Conservation (phyloP, 2,888 invertebrate genomes). For the Pollenia amentaria region DNA sequence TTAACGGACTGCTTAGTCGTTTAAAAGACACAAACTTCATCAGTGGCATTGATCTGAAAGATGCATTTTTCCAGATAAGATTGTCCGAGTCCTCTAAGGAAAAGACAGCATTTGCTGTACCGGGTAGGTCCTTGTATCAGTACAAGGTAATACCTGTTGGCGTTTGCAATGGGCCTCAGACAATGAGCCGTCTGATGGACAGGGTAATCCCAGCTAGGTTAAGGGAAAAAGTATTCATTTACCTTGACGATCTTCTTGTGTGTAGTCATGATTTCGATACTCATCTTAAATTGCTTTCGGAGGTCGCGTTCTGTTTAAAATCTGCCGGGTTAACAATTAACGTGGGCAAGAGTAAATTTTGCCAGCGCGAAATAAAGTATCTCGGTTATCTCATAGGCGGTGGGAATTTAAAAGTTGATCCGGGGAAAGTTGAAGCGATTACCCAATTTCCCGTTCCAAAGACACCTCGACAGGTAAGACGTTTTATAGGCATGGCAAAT, state of each 20-base stretch:
- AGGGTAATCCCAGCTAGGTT: slow-evolving; percentile 40
- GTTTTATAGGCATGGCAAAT: slow-evolving; percentile 3
- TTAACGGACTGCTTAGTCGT: slow-evolving; percentile 61
- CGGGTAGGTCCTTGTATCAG: slow-evolving; percentile 71
- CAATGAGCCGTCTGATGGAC: slow-evolving; percentile 65
- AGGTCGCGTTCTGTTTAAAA: slow-evolving; percentile 14
- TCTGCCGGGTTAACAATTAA: slow-evolving; percentile 57
- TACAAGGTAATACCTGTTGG: slow-evolving; percentile 75
- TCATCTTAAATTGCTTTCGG: background rate
- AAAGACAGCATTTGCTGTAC: slow-evolving; percentile 77
- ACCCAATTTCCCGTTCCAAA: slow-evolving; percentile 53
- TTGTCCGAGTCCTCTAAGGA: slow-evolving; percentile 53
- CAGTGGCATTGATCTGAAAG: slow-evolving; percentile 59
- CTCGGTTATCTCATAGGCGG: slow-evolving; percentile 49
- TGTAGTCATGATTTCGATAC: slow-evolving; percentile 24
- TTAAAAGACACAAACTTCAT: slow-evolving; percentile 62
- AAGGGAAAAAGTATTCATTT: slow-evolving; percentile 36
- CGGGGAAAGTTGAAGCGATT: slow-evolving; percentile 28
- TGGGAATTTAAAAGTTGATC: slow-evolving; percentile 41
- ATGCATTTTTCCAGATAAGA: slow-evolving; percentile 62
- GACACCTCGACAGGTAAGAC: slow-evolving; percentile 28
- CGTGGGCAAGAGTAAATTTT: slow-evolving; percentile 33
- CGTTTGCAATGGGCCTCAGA: slow-evolving; percentile 69
- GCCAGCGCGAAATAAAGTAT: slow-evolving; percentile 33
- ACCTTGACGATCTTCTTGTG: slow-evolving; percentile 28